Evolutionary conservation across 2,113 vertebrate species (phyloP).

Genomic region (Carollia perspicillata): DNA sequence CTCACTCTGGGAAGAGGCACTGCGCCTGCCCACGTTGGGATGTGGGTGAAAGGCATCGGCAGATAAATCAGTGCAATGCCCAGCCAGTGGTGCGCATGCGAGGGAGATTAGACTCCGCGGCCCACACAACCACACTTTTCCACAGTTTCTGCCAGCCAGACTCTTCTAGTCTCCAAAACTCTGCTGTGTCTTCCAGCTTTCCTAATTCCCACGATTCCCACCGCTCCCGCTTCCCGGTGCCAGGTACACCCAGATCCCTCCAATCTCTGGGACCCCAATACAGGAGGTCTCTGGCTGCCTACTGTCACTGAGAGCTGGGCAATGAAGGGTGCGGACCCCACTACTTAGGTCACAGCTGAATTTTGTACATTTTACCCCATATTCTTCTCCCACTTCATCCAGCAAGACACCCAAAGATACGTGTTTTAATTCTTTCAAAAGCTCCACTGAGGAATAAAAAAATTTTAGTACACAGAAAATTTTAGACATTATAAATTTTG

Average conservation of each 20-base stretch:
- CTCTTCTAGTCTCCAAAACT: not conserved
- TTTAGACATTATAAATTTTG: conserved; percentile 2
- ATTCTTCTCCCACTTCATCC: not conserved
- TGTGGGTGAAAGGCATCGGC: not conserved
- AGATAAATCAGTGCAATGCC: not conserved
- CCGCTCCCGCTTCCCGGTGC: not conserved
- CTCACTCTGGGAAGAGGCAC: not conserved
- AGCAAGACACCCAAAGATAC: conserved; percentile 7
- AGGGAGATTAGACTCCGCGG: not conserved
- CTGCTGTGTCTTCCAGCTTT: not conserved
- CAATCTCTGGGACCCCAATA: not conserved
- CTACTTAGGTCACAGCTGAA: not conserved
- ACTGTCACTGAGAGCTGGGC: not conserved
- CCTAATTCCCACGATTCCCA: not conserved
- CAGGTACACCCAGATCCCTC: not conserved
- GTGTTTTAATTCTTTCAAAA: not conserved
- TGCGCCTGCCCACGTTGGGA: not conserved
- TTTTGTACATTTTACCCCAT: not conserved
- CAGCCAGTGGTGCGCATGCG: not conserved
- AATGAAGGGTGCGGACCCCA: not conserved
- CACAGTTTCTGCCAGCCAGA: not conserved
- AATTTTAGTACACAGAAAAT: not conserved
- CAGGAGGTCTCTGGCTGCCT: not conserved
- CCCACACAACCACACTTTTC: not conserved
- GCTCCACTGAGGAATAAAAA: not conserved